Evolutionary conservation across 2,888 invertebrate genomes (phyloP), one percentile per base, ranked within the genome.

Genomic region (Dermolepida albohirtum): DNA sequence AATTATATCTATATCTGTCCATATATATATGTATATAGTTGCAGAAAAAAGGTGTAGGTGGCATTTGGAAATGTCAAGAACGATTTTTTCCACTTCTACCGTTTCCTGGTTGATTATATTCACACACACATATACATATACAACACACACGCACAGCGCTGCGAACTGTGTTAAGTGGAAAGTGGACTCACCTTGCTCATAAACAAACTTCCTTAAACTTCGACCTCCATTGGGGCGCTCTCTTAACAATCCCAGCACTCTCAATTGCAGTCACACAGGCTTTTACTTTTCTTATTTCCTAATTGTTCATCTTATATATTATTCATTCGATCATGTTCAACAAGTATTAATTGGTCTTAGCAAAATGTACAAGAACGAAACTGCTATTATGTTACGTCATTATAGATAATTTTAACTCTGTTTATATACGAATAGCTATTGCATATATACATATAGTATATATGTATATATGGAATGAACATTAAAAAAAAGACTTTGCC

Each of bases 181-280:
- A 75, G 74, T 72, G 75, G 72, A 74, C 69, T 75, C 71, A 71
- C 75, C 75, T 75, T 75, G 75, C 70, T 62, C 69, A 59, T 29
- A 62, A 49, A 29, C 69, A 70, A 74, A 74, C 74, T 74, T 74
- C 73, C 72, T 72, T 74, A 70, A 74, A 71, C 75, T 75, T 66
- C 75, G 74, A 75, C 75, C 75, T 75, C 73, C 71, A 71, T 55
- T 64, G 39, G 41, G 12, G 51, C 16, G 8, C 64, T 17, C 22
- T 40, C 51, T 59, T 44, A 29, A 6, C 29, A 34, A 5, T 34
- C 34, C 34, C 34, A 34, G 11, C 47, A 34, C 59, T 62, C 59
- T 16, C 59, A 17, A 49, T 34, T 49, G 39, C 59, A 47, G 29
- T 62, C 47, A 44, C 47, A 27, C 29, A 29, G 27, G 59, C 59